Evolutionary conservation across 2,888 invertebrate species (phyloP), one percentile per base, ranked within the genome.

Genomic region (Cerceris ruficornis): DNA sequence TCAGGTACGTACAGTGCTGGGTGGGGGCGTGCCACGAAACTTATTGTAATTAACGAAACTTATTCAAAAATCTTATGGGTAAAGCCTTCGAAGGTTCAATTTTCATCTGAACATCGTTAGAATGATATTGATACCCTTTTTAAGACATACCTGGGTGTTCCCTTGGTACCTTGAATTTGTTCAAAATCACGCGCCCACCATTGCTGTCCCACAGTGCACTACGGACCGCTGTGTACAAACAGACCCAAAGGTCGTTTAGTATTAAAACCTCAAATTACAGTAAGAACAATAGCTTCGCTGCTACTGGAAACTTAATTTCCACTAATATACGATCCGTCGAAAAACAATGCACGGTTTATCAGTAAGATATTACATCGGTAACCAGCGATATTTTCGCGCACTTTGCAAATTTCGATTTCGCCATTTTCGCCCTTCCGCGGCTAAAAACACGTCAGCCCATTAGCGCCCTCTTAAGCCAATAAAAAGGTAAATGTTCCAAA

Each of bases 181-280:
- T 93, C 92, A 93, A 93, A 93, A 93, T 93, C 92, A 93, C 93
- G 93, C 93, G 93, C 93, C 93, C 92, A 93, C 92, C 93, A 93
- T 93, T 92, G 88, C 90, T 89, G 86, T 89, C 90, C 92, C 92
- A 92, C 83, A 89, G 86, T 92, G 88, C 92, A 90, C 84, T 87
- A 86, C 88, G 88, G 85, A 86, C 86, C 85, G 88, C 88, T 84
- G 88, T 88, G 88, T 92, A 90, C 87, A 89, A 90, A 91, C 88
- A 87, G 81, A 86, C 84, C 82, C 84, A 88, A 87, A 88, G 84
- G 86, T 87, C 77, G 78, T 78, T 82, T 75, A 46, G 55, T 68
- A 58, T 70, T 77, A 82, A 83, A 83, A 75, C 62, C 39, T 49
- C 39, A 46, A 77, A 69, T 71, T 55, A 43, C 49, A 58, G 60